Conservation (phyloP, 2,113 vertebrate species). For the Semicossyphus pulcher region DNA sequence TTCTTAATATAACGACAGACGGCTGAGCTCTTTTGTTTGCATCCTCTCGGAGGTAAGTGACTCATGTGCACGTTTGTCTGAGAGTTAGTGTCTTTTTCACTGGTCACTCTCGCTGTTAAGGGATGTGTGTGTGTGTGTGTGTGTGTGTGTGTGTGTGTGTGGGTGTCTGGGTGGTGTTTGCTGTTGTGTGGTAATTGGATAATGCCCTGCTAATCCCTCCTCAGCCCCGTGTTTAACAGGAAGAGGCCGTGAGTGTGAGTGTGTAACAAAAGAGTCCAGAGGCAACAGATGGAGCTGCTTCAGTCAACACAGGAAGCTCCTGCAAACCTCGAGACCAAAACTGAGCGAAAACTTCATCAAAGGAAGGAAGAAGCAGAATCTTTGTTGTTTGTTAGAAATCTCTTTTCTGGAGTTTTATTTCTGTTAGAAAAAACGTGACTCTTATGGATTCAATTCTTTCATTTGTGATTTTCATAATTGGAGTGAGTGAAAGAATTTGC, state of each 20-base stretch:
- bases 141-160: not conserved
- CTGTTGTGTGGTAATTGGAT: conserved; percentile 20
- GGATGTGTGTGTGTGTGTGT: not conserved
- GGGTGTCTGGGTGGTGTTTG: not conserved
- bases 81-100: no score
- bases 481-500: no score
- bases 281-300: conserved; percentile 5
- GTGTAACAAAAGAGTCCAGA: not conserved
- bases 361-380: no score
- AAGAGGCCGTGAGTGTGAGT: not conserved
- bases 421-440: no score
- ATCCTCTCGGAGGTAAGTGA: no score
- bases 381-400: no score
- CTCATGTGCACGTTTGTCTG: no score
- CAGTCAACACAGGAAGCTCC: conserved; percentile 1
- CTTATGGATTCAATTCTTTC: no score
- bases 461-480: no score
- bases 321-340: no score
- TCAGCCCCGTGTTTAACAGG: conserved; percentile 17
- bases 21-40: not conserved
- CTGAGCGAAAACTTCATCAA: no score
- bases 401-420: no score
- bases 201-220: conserved; percentile 21
- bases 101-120: not conserved
- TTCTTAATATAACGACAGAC: conserved; percentile 69